These are phyloP conservation scores for Drosophila mayri DNA, from an alignment of 1,140 invertebrate species.

Conservation along the genomic window DNA sequence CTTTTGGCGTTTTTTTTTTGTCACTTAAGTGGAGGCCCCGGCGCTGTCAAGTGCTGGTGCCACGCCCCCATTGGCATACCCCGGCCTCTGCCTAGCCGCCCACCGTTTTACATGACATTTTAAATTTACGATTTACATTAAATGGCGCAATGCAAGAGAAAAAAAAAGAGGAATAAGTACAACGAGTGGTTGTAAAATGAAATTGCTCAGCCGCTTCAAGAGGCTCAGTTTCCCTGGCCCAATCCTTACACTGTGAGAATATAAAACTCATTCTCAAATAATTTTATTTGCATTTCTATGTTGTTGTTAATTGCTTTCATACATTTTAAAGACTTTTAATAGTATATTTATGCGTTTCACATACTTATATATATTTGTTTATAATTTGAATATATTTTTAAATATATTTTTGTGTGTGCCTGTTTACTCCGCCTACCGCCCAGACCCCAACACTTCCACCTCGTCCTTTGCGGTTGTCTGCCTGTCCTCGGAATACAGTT, in stretches of 20 bases:
- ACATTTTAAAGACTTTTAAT: neutral
- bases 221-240: constrained; percentile 28
- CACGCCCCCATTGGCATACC: constrained; percentile 40
- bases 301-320: neutral
- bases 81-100: constrained; percentile 38
- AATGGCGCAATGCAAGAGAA: constrained; percentile 74
- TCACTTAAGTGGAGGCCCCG: constrained; percentile 66
- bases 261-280: no score
- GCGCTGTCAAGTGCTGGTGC: constrained; percentile 60
- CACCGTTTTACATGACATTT: constrained; percentile 79
- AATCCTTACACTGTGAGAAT: neutral
- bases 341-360: neutral
- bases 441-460: neutral
- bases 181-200: constrained; percentile 80
- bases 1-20: constrained; percentile 47
- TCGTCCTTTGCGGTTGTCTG: constrained; percentile 46
- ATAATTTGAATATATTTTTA: neutral
- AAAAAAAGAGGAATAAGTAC: constrained; percentile 46
- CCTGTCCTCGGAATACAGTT: constrained; percentile 63
- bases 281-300: neutral
- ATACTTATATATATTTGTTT: neutral
- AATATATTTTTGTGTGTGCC: neutral
- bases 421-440: neutral
- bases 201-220: constrained; percentile 68
- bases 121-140: constrained; percentile 84